Percentiles rank a stretch among this genome's conserved stretches.
Evolutionary conservation across 2,888 invertebrate species (phyloP).

Genomic region (Magallana nippona): DNA sequence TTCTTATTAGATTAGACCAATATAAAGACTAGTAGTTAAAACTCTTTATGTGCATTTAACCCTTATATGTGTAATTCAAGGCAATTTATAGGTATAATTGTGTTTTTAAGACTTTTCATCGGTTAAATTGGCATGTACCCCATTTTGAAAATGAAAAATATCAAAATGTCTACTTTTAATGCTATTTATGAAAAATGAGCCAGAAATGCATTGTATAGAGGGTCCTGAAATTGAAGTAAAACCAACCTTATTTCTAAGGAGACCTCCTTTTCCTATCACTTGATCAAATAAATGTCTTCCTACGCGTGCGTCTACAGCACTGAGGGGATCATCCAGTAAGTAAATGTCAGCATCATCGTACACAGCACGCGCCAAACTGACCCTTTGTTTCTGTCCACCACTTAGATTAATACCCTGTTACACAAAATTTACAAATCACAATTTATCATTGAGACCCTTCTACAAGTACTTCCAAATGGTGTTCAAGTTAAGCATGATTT

Average conservation of each 20-base stretch:
- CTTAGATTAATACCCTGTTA: constrained; percentile 77
- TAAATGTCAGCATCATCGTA: constrained; percentile 77
- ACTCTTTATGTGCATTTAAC: too few species aligned
- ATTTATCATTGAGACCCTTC: background rate
- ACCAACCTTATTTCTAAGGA: constrained; percentile 70
- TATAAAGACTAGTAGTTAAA: too few species aligned
- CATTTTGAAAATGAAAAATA: too few species aligned
- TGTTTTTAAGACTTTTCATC: too few species aligned
- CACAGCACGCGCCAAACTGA: constrained; percentile 77
- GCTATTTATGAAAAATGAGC: background rate
- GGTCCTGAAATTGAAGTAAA: background rate
- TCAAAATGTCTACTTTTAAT: too few species aligned
- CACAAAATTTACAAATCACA: background rate
- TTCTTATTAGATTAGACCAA: too few species aligned
- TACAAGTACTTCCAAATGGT: background rate
- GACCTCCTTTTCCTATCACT: constrained; percentile 76
- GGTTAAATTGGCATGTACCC: too few species aligned
- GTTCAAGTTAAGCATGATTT: too few species aligned
- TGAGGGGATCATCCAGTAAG: constrained; percentile 78
- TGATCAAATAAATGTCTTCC: constrained; percentile 76
- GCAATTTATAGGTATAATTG: too few species aligned
- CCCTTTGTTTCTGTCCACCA: constrained; percentile 78
- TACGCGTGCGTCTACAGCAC: constrained; percentile 79
- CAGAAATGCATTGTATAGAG: background rate
- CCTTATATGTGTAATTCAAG: too few species aligned